Evolutionary conservation across 2,113 vertebrate species (phyloP).

Genomic region (Oceanites oceanicus): DNA sequence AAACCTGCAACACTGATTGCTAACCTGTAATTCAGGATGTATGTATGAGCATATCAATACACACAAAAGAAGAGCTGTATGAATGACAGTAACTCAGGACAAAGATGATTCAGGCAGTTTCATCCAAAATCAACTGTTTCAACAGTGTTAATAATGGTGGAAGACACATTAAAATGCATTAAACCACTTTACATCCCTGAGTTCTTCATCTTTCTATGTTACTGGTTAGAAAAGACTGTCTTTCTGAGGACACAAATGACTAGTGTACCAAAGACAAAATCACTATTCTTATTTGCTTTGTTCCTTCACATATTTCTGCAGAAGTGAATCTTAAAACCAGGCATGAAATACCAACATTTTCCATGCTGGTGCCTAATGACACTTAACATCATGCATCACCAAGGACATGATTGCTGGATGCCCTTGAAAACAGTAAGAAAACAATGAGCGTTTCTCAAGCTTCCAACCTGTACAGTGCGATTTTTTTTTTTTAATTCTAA

Average conservation of each 20-base stretch:
- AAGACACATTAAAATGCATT: not conserved
- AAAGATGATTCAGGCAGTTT: not conserved
- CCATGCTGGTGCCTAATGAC: not conserved
- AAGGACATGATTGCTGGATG: not conserved
- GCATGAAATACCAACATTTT: not conserved
- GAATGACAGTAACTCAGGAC: not conserved
- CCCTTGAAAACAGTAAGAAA: not conserved
- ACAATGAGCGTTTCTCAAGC: not conserved
- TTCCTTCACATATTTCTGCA: not conserved
- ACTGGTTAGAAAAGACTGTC: not conserved
- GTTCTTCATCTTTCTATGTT: not conserved
- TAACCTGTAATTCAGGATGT: not conserved
- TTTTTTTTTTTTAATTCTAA: not conserved
- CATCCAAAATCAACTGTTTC: not conserved
- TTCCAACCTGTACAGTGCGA: not conserved
- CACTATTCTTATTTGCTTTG: rapidly evolving
- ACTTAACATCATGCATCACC: not conserved
- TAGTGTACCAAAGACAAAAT: not conserved
- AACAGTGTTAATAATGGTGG: not conserved
- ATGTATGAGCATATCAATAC: not conserved
- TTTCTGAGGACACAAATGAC: not conserved
- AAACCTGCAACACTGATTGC: not conserved
- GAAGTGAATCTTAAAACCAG: not conserved
- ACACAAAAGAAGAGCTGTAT: not conserved
- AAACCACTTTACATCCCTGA: not conserved